These are phyloP conservation scores for Chironomus tentans DNA, from an alignment of 2,888 invertebrate species.

Conservation along the genomic window DNA sequence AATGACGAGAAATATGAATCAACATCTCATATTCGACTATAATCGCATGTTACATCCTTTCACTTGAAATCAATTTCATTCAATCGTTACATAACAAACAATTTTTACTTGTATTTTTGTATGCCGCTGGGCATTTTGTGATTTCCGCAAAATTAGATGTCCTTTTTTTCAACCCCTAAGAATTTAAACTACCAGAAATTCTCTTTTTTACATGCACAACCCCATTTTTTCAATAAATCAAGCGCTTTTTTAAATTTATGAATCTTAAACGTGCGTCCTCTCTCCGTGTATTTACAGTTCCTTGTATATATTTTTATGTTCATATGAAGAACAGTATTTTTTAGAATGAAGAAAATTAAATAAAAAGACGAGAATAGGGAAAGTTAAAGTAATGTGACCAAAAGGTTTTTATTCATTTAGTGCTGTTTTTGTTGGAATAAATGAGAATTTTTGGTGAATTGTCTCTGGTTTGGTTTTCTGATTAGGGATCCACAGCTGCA, in stretches of 20 bases:
- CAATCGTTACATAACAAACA: neutral
- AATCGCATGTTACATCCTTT: neutral
- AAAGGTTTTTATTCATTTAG: neutral
- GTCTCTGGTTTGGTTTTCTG: too few relatives aligned
- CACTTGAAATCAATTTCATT: constrained; percentile 4
- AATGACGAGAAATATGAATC: too few relatives aligned
- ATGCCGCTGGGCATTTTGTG: constrained; percentile 6
- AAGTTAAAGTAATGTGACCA: constrained; percentile 14
- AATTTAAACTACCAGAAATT: neutral
- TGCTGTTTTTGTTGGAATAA: neutral
- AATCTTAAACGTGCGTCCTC: constrained; percentile 24
- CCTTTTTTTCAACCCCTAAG: neutral
- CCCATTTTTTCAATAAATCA: constrained; percentile 23
- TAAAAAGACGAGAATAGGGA: neutral
- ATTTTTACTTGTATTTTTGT: neutral
- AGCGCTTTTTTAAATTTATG: constrained; percentile 26
- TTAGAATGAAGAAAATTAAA: neutral
- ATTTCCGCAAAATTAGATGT: constrained; percentile 16
- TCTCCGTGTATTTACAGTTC: neutral
- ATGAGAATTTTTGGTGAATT: too few relatives aligned
- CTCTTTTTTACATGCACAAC: neutral
- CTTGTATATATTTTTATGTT: neutral
- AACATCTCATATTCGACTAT: neutral
- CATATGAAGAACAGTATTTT: too few relatives aligned
- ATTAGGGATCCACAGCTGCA: too few relatives aligned